Evolutionary conservation across 2,888 invertebrate species (phyloP).

Genomic region (Brenthis daphne): DNA sequence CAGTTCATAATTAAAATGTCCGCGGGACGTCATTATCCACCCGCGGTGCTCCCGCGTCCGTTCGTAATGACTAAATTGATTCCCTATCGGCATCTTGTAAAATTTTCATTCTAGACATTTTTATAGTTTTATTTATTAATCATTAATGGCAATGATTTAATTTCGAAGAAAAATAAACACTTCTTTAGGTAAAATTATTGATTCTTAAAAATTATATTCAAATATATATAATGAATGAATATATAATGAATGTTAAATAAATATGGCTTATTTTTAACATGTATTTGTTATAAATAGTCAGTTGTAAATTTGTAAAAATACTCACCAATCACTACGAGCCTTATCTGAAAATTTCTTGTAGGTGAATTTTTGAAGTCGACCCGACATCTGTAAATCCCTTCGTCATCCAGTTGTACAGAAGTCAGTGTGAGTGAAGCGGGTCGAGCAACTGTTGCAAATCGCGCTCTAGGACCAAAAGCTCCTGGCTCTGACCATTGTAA

Average conservation of each 20-base stretch:
- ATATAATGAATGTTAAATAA: too few species aligned
- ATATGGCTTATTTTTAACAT: not conserved
- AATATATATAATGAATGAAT: too few species aligned
- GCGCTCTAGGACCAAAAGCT: slow-evolving; percentile 92
- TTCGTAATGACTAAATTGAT: slow-evolving; percentile 74
- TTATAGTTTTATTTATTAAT: slow-evolving; percentile 17
- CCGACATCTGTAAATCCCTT: slow-evolving; percentile 92
- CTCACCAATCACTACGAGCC: slow-evolving; percentile 95
- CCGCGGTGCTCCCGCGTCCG: slow-evolving; percentile 54
- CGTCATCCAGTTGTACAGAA: slow-evolving; percentile 92
- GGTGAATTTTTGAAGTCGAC: slow-evolving; percentile 95
- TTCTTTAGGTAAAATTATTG: not conserved
- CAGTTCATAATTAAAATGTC: slow-evolving; percentile 81
- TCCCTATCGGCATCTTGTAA: slow-evolving; percentile 60
- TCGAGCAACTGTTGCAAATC: slow-evolving; percentile 90
- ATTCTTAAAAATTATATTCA: too few species aligned
- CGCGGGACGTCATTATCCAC: slow-evolving; percentile 65
- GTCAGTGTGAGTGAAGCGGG: slow-evolving; percentile 92
- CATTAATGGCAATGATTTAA: not conserved
- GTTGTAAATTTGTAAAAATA: slow-evolving; percentile 38
- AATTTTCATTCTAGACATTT: slow-evolving; percentile 33
- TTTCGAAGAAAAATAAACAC: too few species aligned
- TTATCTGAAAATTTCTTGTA: slow-evolving; percentile 93
- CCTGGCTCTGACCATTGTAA: slow-evolving; percentile 92
- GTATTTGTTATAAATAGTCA: not conserved